Evolutionary conservation across 2,888 invertebrate genomes (phyloP).

Genomic region (Diaprepes abbreviatus): DNA sequence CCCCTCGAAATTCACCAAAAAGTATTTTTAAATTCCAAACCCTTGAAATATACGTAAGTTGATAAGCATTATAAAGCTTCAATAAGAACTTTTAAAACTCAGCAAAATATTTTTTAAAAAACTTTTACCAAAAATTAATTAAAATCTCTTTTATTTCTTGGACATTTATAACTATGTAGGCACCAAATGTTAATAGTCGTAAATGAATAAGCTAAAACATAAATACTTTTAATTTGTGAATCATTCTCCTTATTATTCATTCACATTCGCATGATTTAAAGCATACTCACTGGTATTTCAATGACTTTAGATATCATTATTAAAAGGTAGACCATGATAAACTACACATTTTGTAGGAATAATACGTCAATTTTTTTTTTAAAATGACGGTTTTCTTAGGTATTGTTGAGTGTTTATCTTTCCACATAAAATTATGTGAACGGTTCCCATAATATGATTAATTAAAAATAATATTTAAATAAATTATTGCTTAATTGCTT

Average conservation of each 20-base stretch:
- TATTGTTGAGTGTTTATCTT: slow-evolving; percentile 1
- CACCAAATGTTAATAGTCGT: no score
- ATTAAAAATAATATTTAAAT: not conserved
- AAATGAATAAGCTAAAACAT: no score
- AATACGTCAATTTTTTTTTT: not conserved
- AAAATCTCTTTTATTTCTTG: no score
- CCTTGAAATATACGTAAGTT: no score
- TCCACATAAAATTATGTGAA: not conserved
- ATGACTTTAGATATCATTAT: not conserved
- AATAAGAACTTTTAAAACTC: no score
- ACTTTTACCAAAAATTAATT: no score
- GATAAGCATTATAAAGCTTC: no score
- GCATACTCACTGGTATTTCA: not conserved
- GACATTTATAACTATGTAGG: no score
- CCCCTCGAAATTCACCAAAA: no score
- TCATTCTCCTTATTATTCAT: slow-evolving; percentile 13
- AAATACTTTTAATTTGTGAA: slow-evolving; percentile 6
- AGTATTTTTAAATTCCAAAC: no score
- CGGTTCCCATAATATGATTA: not conserved
- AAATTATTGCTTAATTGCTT: no score
- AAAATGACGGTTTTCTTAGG: not conserved
- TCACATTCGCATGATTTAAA: not conserved
- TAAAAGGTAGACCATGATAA: not conserved
- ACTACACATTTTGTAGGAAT: not conserved
- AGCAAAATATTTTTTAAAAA: no score